phyloP scores from a whole-genome alignment of 2,113 vertebrate genomes.

The Proteles cristata region DNA sequence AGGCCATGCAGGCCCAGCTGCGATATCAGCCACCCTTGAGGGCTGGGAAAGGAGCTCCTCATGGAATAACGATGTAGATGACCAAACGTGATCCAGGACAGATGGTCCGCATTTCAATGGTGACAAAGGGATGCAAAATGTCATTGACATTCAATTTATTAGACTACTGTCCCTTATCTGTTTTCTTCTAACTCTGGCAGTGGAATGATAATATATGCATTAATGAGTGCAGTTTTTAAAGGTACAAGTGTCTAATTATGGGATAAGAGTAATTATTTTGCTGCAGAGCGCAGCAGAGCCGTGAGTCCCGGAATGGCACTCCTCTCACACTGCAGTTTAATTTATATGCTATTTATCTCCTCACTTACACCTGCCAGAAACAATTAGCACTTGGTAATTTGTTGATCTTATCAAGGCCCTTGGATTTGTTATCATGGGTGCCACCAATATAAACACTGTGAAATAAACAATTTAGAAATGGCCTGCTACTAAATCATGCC shows the following conservation, averaged over 20 bases:
- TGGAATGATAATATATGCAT: constrained; percentile 13
- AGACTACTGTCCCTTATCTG: not conserved
- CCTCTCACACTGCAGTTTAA: constrained; percentile 78
- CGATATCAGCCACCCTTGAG: accelerated
- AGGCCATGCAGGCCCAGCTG: not conserved
- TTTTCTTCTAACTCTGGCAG: constrained; percentile 61
- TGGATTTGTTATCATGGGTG: constrained; percentile 77
- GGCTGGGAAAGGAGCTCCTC: not conserved
- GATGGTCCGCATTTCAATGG: not conserved
- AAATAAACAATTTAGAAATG: constrained; percentile 59
- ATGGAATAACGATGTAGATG: not conserved
- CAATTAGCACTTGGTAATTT: constrained; percentile 85
- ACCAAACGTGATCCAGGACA: not conserved
- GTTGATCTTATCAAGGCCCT: constrained; percentile 82
- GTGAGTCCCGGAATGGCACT: constrained; percentile 73
- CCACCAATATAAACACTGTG: constrained; percentile 62
- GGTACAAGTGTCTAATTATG: constrained; percentile 68
- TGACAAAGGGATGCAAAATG: not conserved
- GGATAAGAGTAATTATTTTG: constrained; percentile 79
- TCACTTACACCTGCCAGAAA: constrained; percentile 82
- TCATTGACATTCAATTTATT: not conserved
- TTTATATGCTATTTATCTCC: constrained; percentile 85
- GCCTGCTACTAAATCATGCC: not conserved
- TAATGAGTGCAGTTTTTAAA: constrained; percentile 68
- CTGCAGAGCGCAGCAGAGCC: constrained; percentile 69